phyloP scores from a whole-genome alignment of 2,888 invertebrate genomes.

The Panopea generosa region DNA sequence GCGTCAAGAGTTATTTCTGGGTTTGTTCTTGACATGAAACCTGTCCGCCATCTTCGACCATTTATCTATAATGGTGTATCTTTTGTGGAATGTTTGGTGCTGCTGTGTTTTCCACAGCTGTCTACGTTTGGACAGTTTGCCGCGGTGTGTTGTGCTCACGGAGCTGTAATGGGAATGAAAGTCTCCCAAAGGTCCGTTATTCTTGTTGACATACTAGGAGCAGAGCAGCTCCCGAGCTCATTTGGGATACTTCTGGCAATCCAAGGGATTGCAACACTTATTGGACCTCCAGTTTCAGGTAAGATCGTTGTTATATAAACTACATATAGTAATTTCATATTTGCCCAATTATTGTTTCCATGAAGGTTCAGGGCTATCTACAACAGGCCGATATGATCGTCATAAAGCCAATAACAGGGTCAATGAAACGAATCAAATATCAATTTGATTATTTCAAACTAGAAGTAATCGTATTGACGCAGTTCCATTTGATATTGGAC shows the following conservation, averaged over 20 bases:
- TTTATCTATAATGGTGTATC: conserved; percentile 67
- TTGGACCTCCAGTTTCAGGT: conserved; percentile 56
- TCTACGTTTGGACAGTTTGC: conserved; percentile 40
- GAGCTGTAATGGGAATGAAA: conserved; percentile 24
- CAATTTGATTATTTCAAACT: no score
- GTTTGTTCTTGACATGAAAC: conserved; percentile 68
- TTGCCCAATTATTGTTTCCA: no score
- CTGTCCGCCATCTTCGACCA: conserved; percentile 67
- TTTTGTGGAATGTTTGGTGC: conserved; percentile 60
- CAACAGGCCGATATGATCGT: no score
- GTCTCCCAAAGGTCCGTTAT: conserved; percentile 57
- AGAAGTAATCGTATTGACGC: no score
- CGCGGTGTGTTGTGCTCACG: conserved; percentile 41
- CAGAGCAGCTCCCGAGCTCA: conserved; percentile 49
- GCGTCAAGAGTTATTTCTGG: conserved; percentile 70
- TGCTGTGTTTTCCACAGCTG: conserved; percentile 62
- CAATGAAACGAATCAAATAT: no score
- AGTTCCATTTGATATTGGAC: no score
- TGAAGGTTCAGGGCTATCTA: no score
- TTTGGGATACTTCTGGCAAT: conserved; percentile 35
- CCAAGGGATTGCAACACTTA: conserved; percentile 41
- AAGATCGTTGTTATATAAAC: background rate
- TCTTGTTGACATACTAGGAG: conserved; percentile 55
- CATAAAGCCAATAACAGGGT: no score
- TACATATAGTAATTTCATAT: no score